Conservation (phyloP, 2,888 invertebrate species). For the Drosophila lutescens region DNA sequence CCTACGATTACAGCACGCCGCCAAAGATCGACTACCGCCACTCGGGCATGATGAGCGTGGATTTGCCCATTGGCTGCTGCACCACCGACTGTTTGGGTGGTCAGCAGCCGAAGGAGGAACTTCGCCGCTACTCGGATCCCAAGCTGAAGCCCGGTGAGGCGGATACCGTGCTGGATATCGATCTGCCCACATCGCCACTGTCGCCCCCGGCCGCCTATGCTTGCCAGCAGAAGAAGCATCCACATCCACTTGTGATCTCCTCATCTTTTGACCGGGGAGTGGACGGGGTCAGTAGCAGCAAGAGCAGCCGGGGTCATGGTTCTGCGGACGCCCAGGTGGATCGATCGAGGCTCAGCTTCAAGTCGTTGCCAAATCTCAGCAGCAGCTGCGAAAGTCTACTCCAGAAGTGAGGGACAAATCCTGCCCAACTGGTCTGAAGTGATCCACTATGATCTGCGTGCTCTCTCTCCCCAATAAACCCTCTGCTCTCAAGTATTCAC, state of each 20-base stretch:
- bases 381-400: constrained; percentile 88
- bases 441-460: constrained; percentile 6
- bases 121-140: constrained; percentile 84
- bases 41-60: constrained; percentile 79
- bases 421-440: neutral
- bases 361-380: constrained; percentile 90
- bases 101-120: constrained; percentile 56
- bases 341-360: constrained; percentile 84
- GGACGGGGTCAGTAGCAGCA: constrained; percentile 49
- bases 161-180: constrained; percentile 77
- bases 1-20: constrained; percentile 76
- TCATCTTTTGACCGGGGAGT: constrained; percentile 78
- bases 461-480: constrained; percentile 12
- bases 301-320: constrained; percentile 24
- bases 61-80: constrained; percentile 62
- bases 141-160: constrained; percentile 81
- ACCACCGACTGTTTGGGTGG: constrained; percentile 72
- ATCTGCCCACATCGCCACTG: constrained; percentile 77
- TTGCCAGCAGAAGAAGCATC: constrained; percentile 47
- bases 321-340: constrained; percentile 64
- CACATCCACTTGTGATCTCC: constrained; percentile 68
- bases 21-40: constrained; percentile 83
- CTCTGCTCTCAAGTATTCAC: constrained; percentile 51
- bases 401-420: constrained; percentile 63
- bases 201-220: constrained; percentile 72